phyloP scores from a whole-genome alignment of 2,113 vertebrate species.

The Tyrannus savana region DNA sequence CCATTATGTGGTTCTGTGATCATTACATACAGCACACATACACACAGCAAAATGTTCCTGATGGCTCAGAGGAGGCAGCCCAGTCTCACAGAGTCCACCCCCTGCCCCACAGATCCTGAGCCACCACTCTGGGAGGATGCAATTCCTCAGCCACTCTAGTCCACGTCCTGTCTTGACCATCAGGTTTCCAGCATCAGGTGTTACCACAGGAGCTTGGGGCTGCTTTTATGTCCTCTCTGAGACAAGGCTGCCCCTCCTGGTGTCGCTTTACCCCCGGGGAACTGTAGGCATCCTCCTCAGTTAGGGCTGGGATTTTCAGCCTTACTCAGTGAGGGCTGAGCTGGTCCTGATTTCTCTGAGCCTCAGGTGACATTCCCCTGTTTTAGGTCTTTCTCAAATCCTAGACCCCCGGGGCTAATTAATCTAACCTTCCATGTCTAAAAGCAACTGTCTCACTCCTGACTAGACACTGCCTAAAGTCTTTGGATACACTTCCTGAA shows the following conservation, averaged over 20 bases:
- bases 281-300: background rate
- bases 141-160: background rate
- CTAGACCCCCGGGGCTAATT: background rate
- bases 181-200: background rate
- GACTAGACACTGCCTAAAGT: background rate
- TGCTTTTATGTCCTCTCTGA: background rate
- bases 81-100: accelerated
- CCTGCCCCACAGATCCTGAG: background rate
- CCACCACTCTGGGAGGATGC: too few species aligned
- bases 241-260: background rate
- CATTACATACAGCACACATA: too few species aligned
- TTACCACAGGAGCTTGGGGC: background rate
- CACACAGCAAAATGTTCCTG: accelerated
- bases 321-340: background rate
- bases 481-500: background rate
- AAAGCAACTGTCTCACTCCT: background rate
- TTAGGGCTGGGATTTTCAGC: background rate
- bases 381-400: background rate
- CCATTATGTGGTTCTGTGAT: background rate
- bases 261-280: background rate
- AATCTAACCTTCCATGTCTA: background rate
- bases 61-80: background rate
- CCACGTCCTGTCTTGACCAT: background rate
- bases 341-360: background rate
- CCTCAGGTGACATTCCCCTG: background rate